A percentile compares a stretch with the other conserved stretches of the same genome.
Evolutionary conservation across 2,888 invertebrate genomes (phyloP).

Genomic region (Pandemis corylana): DNA sequence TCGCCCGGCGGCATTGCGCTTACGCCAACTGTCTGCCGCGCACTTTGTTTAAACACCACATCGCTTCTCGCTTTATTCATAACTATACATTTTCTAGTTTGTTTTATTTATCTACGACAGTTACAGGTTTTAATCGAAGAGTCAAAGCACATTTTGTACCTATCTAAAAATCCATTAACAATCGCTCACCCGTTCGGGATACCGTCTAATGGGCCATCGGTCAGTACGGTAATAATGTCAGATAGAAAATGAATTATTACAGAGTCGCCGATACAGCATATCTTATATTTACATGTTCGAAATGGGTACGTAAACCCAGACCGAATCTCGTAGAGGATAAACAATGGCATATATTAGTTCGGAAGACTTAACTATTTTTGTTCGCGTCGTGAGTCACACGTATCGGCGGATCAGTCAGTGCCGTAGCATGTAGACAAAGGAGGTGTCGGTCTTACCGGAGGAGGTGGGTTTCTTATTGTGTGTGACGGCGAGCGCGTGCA

Average conservation of each 20-base stretch:
- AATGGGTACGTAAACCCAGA: not conserved
- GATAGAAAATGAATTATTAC: constrained; percentile 53
- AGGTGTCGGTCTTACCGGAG: constrained; percentile 61
- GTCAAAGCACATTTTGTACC: not conserved
- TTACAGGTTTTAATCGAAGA: not conserved
- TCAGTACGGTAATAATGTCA: constrained; percentile 55
- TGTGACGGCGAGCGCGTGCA: constrained; percentile 44
- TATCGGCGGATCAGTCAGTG: not conserved
- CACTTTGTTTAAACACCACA: constrained; percentile 2
- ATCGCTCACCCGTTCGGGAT: constrained; percentile 41
- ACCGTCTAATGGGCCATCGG: constrained; percentile 52
- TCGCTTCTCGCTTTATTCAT: constrained; percentile 8
- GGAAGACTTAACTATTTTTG: not conserved
- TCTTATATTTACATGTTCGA: constrained; percentile 53
- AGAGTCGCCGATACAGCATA: constrained; percentile 49
- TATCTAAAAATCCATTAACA: constrained; percentile 5
- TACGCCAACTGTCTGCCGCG: constrained; percentile 1
- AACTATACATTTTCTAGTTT: constrained; percentile 5
- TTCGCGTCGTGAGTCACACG: not conserved
- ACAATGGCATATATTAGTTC: not conserved
- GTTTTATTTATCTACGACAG: not conserved
- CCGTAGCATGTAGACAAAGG: not conserved
- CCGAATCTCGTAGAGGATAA: not conserved
- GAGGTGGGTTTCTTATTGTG: constrained; percentile 60
- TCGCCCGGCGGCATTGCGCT: not conserved